Percentiles rank a stretch among this genome's conserved stretches.
phyloP scores from a whole-genome alignment of 2,888 invertebrate genomes.

The Lissonota sp. region DNA sequence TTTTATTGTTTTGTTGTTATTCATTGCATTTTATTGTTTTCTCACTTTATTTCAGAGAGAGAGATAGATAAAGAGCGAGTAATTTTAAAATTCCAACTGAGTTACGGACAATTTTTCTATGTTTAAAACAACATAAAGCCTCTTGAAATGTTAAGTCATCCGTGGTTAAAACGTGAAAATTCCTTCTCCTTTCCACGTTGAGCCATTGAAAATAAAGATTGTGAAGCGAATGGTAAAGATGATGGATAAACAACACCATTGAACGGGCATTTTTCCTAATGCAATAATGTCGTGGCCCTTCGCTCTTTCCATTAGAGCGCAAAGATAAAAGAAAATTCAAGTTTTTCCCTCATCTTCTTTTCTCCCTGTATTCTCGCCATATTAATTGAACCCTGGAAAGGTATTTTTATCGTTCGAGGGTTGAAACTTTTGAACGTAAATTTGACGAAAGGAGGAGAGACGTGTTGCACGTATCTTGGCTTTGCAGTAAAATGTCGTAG shows the following conservation, averaged over 20 bases:
- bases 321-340: conserved; percentile 7
- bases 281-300: conserved; percentile 24
- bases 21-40: no score
- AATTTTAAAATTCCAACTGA: no score
- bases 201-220: no score
- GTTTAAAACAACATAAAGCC: no score
- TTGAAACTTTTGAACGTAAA: neutral
- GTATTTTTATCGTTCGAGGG: neutral
- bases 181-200: no score
- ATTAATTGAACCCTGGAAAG: neutral
- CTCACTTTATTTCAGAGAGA: no score
- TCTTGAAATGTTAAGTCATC: no score
- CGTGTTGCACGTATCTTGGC: neutral
- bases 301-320: conserved; percentile 12
- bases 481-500: neutral
- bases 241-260: conserved; percentile 31
- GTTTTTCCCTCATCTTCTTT: neutral
- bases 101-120: no score
- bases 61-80: no score
- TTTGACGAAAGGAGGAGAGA: neutral
- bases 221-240: neutral
- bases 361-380: neutral
- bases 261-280: conserved; percentile 31
- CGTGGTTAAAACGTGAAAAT: no score
- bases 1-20: no score